phyloP scores from a whole-genome alignment of 2,113 vertebrate species.

The Tenrec ecaudatus region DNA sequence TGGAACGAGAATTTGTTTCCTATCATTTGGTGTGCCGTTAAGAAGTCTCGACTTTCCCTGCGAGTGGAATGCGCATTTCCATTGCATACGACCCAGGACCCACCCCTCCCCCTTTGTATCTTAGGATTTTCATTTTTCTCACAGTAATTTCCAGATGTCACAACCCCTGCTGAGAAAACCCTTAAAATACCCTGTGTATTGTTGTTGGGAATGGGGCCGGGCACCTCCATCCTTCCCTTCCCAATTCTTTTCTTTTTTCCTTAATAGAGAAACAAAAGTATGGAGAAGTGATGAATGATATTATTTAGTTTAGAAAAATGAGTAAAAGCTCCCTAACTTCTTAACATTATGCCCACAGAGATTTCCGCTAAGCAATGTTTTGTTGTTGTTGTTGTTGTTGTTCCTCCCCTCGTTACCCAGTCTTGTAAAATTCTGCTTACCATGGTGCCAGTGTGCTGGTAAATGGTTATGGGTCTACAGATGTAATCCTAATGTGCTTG shows the following conservation, averaged over 20 bases:
- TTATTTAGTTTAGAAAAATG: conserved; percentile 62
- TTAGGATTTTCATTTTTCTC: conserved; percentile 39
- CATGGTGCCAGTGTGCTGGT: not conserved
- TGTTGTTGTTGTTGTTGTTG: not conserved
- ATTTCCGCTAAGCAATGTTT: conserved; percentile 8
- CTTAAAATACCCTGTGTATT: not conserved
- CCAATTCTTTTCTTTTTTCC: conserved; percentile 10
- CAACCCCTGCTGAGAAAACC: not conserved
- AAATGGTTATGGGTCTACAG: conserved; percentile 56
- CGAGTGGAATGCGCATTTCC: not conserved
- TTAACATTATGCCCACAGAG: conserved; percentile 56
- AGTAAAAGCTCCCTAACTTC: not conserved
- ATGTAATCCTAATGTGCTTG: conserved; percentile 61
- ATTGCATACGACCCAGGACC: not conserved
- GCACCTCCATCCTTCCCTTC: not conserved
- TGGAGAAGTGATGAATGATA: conserved; percentile 67
- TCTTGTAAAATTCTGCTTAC: conserved; percentile 63
- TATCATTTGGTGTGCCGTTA: not conserved
- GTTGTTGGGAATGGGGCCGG: not conserved
- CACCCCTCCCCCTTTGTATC: not conserved
- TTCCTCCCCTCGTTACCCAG: not conserved
- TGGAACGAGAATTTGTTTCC: not conserved
- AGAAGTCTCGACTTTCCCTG: not conserved
- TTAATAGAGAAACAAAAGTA: conserved; percentile 31
- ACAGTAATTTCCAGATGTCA: conserved; percentile 1